These are phyloP conservation scores for Neoniphon sammara DNA, from an alignment of 2,797 vertebrate genomes.

Conservation along the genomic window DNA sequence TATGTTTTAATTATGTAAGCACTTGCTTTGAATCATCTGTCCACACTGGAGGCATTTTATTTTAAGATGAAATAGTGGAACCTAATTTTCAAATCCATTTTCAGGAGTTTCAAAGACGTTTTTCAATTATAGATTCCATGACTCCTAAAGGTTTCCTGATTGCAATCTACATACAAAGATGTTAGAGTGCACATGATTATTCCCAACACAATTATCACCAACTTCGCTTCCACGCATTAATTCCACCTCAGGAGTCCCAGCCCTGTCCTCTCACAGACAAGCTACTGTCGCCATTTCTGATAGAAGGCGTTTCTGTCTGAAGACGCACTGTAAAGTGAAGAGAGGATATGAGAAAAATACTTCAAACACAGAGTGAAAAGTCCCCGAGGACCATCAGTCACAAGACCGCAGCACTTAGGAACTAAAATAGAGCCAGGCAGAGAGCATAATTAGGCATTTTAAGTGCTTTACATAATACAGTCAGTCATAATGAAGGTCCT, in stretches of 20 bases:
- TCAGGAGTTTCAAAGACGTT: constrained; percentile 47
- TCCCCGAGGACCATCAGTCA: constrained; percentile 80
- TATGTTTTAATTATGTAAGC: constrained; percentile 76
- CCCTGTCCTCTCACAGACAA: constrained; percentile 43
- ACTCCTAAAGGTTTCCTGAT: constrained; percentile 32
- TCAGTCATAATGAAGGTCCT: constrained; percentile 77
- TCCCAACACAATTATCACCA: constrained; percentile 38
- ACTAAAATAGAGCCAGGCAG: constrained; percentile 80
- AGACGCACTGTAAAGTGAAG: constrained; percentile 64
- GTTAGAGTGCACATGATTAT: not conserved
- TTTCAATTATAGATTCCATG: constrained; percentile 23
- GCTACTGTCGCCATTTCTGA: constrained; percentile 41
- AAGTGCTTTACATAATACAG: constrained; percentile 82
- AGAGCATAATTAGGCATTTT: constrained; percentile 83
- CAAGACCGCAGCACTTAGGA: constrained; percentile 79
- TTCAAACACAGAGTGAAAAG: constrained; percentile 70
- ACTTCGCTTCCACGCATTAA: constrained; percentile 40
- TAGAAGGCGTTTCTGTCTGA: constrained; percentile 69
- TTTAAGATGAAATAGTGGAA: constrained; percentile 50
- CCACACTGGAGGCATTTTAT: constrained; percentile 60
- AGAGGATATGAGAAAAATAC: constrained; percentile 71
- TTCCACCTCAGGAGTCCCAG: constrained; percentile 32
- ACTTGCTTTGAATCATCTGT: constrained; percentile 67
- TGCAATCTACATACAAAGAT: constrained; percentile 53
- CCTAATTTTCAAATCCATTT: constrained; percentile 47